A percentile compares a stretch with the other conserved stretches of the same genome.
phyloP scores from a whole-genome alignment of 1,140 invertebrate species.

The Metopolophium dirhodum region DNA sequence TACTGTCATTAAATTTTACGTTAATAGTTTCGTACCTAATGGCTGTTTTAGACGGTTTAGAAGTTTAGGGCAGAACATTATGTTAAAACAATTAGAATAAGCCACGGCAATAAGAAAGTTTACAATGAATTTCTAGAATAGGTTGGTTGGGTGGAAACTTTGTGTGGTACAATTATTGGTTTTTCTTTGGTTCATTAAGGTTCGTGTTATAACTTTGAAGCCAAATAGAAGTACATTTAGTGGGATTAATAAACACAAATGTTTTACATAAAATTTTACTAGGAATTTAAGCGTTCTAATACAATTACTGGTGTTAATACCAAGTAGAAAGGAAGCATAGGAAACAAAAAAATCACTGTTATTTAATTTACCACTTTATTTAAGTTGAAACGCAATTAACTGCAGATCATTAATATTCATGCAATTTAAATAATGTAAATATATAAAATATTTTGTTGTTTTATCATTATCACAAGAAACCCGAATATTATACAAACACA shows the following conservation, averaged over 20 bases:
- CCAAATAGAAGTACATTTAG: neutral
- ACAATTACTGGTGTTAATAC: neutral
- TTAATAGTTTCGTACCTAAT: neutral
- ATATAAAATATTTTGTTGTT: neutral
- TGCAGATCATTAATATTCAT: neutral
- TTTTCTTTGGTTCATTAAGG: neutral
- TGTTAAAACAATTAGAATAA: slow-evolving; percentile 27
- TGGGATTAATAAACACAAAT: neutral
- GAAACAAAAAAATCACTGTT: neutral
- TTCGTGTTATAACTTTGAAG: neutral
- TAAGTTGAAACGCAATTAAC: neutral
- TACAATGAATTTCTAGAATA: neutral
- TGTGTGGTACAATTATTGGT: neutral
- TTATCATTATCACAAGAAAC: neutral
- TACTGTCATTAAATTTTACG: neutral
- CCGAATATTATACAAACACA: neutral
- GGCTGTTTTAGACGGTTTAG: neutral
- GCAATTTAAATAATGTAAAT: neutral
- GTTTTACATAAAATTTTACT: neutral
- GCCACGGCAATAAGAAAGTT: neutral
- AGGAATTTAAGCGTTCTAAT: neutral
- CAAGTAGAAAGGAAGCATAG: neutral
- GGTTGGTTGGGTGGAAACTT: neutral
- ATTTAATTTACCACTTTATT: neutral
- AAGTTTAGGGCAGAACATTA: neutral